Base-by-base conservation (phyloP, 2,888 invertebrate species). In the Coleophora deauratella region DNA sequence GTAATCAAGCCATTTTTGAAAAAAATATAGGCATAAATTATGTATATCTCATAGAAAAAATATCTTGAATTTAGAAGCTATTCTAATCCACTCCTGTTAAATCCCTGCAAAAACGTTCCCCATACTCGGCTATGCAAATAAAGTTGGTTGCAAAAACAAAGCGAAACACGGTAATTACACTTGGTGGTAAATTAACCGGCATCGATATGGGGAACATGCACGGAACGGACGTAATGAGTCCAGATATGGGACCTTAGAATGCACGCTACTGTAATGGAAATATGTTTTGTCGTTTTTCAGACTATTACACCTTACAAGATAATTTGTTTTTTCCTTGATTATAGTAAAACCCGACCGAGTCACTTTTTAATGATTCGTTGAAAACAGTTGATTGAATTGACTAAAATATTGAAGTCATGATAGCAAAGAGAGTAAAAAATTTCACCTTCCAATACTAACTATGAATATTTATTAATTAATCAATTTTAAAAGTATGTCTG, bases 91-190 rank as follows among this genome's bases (percentile, higher is more conserved):
- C 42, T 46, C 3, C 33, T 66, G 53, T 68, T 31, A 59, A n/a
- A 52, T 49, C 56, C 56, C 56, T 58, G 62, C 48, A 62, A 62
- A 66, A 67, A 57, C 63, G 62, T 68, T 70, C 68, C 65, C 63
- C 68, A 69, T 66, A 65, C 68, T 57, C 56, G 61, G 63, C 74
- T 81, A 84, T 82, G 84, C 84, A 82, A 84, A 84, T 84, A 82
- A 79, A 84, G 82, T 80, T 73, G 69, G 78, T 75, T 76, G 81
- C 84, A 82, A 82, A 84, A 84, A 84, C 81, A 84, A 84, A 84
- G 82, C 70, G 70, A 73, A 72, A 68, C 77, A 68, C 71, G 73
- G 81, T 82, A 84, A 84, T 84, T 84, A 81, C 82, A 80, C 77
- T 72, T 72, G 73, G 72, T 72, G 75, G 79, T 73, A 84, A 82